Base-by-base conservation (phyloP, 2,888 invertebrate genomes). In the Exocentrus adspersus region DNA sequence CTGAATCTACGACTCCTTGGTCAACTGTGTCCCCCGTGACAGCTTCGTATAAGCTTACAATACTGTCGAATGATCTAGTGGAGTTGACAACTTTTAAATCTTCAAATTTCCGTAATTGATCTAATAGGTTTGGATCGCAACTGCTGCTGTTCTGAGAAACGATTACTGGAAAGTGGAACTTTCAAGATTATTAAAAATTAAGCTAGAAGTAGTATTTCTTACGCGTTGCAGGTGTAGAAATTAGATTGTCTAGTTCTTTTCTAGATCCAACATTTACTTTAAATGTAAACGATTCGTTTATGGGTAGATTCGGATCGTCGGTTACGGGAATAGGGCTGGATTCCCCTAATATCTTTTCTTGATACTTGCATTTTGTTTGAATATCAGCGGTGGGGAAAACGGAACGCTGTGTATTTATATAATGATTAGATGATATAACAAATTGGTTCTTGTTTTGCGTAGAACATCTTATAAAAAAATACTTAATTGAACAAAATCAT, bases 11-110 rank as follows among this genome's bases (percentile, higher is more conserved):
- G 30, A 62, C 64, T 17, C 56, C 56, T n/a, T 66, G 60, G 10
- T 65, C 69, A 1, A 73, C 65, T 53, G 64, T 62, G 46, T 73
- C 71, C 10, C 73, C 77, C 9, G 74, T 71, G 59, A 78, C 72
- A 0, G 75, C 75, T 63, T 78, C 78, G 50, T 75, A 75, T 16
- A 78, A 56, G 60, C 77, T 76, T 20, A 75, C 71, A 14, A 73
- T 68, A 60, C 77, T 78, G n/a, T 75, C 76, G 28, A 70, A 68
- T 19, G 57, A 52, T 32, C 57, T 62, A 24, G 32, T 51, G n/a
- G 68, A 51, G 6, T 57, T 60, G 5, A 42, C 28, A 2, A 43
- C 28, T 19, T 53, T 24, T 10, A 41, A 12, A 16, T 53, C 30
- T 63, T 69, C 67, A 42, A 62, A 60, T n/a, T 57, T 48, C 46